Evolutionary conservation across 2,888 invertebrate species (phyloP).

Genomic region (Mechanitis mazaeus): DNA sequence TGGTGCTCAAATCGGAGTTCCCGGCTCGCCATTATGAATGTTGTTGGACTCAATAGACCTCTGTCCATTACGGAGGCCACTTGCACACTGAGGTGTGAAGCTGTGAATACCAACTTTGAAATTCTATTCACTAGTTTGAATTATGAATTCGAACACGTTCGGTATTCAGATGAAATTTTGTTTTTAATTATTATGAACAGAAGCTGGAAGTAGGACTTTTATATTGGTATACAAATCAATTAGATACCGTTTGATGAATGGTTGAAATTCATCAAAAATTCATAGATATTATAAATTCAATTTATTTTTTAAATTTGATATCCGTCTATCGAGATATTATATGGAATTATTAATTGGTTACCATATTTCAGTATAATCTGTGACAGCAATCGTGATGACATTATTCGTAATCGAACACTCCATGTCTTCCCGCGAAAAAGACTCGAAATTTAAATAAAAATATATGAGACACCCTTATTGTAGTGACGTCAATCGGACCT

Average conservation of each 20-base stretch:
- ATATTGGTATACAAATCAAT: neutral
- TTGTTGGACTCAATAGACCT: slow-evolving; percentile 44
- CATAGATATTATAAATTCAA: slow-evolving; percentile 9
- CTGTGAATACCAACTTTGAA: slow-evolving; percentile 34
- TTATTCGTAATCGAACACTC: slow-evolving; percentile 52
- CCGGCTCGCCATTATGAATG: slow-evolving; percentile 48
- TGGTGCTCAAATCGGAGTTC: slow-evolving; percentile 67
- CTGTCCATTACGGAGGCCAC: slow-evolving; percentile 58
- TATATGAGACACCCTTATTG: slow-evolving; percentile 64
- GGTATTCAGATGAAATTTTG: slow-evolving; percentile 9
- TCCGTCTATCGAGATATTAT: slow-evolving; percentile 3
- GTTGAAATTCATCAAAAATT: slow-evolving; percentile 4
- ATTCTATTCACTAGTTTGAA: slow-evolving; percentile 23
- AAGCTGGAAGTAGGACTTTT: neutral
- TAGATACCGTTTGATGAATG: slow-evolving; percentile 5
- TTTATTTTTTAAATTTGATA: slow-evolving; percentile 6
- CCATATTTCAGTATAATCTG: slow-evolving; percentile 9
- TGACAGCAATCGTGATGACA: slow-evolving; percentile 24
- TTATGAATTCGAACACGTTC: slow-evolving; percentile 18
- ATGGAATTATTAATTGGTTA: slow-evolving; percentile 20
- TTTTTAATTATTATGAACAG: slow-evolving; percentile 6
- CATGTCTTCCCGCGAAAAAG: slow-evolving; percentile 56
- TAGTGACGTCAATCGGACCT: slow-evolving; percentile 65
- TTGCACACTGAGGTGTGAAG: slow-evolving; percentile 55
- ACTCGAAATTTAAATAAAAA: slow-evolving; percentile 61